These are phyloP conservation scores for Cichlasoma orientale DNA, from an alignment of 2,797 vertebrate species.

Conservation along the genomic window DNA sequence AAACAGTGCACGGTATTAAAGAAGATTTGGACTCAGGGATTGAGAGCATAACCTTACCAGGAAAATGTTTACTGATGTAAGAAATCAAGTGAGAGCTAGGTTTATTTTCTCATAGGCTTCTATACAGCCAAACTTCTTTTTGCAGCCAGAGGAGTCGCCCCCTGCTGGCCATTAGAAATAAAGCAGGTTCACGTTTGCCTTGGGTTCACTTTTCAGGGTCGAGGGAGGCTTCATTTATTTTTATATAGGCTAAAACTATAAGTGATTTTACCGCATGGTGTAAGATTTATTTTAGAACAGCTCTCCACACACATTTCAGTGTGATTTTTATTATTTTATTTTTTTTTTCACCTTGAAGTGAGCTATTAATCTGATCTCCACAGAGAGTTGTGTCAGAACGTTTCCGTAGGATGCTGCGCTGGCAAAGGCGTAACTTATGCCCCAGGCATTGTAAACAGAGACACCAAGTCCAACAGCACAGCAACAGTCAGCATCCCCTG, in stretches of 20 bases:
- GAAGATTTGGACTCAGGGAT: background rate
- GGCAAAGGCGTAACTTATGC: constrained; percentile 43
- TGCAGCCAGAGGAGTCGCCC: background rate
- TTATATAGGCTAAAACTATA: background rate
- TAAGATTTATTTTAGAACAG: background rate
- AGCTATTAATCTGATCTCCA: constrained; percentile 32
- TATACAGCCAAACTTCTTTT: background rate
- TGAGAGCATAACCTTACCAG: background rate
- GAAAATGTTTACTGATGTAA: background rate
- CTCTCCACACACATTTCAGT: constrained; percentile 13
- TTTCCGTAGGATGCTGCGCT: constrained; percentile 36
- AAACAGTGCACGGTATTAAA: background rate
- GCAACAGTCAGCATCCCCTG: constrained; percentile 50
- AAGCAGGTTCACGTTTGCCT: background rate
- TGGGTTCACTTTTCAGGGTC: background rate
- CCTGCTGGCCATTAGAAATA: background rate
- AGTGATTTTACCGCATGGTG: background rate
- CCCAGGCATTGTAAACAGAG: constrained; percentile 59
- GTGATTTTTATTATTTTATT: background rate
- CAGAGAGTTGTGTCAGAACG: constrained; percentile 47
- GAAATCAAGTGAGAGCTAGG: background rate
- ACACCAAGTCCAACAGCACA: constrained; percentile 42
- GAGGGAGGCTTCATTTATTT: background rate
- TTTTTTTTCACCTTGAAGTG: constrained; percentile 33
- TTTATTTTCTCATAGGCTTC: background rate